Conservation (phyloP, 2,797 vertebrate species). For the Clarias platycephalus region DNA sequence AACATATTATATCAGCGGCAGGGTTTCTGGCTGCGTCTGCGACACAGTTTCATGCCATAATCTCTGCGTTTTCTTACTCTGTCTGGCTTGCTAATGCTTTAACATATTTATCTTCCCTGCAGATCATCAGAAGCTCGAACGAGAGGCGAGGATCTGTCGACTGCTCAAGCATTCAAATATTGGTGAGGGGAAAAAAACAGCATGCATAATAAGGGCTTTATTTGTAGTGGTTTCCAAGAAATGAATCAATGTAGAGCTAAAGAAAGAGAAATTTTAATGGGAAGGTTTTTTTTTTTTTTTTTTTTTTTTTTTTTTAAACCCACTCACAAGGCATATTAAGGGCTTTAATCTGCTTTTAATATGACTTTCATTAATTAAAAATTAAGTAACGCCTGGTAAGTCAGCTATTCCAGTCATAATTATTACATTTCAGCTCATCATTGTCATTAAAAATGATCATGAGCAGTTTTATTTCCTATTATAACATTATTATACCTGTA, state of each 20-base stretch:
- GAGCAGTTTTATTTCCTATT: neutral
- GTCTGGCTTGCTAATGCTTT: conserved; percentile 10
- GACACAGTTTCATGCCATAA: neutral
- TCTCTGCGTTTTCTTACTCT: neutral
- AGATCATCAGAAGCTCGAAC: conserved; percentile 97
- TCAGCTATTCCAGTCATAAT: neutral
- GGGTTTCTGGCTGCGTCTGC: neutral
- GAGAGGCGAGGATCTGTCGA: conserved; percentile 80
- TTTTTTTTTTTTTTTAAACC: too few relatives aligned
- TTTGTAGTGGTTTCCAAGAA: neutral
- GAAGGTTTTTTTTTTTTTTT: neutral
- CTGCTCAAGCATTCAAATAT: conserved; percentile 96
- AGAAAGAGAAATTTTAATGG: neutral
- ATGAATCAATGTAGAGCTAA: neutral
- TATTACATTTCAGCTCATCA: neutral
- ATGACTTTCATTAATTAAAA: neutral
- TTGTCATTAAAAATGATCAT: neutral
- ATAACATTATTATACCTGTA: neutral
- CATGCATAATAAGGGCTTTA: neutral
- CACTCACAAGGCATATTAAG: neutral
- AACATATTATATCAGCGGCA: neutral
- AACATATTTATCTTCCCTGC: conserved; percentile 46
- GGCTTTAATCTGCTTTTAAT: neutral
- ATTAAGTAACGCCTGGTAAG: neutral
- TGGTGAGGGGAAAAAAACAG: conserved; percentile 59